These are phyloP conservation scores for Oreochromis aureus DNA, from an alignment of 2,113 vertebrate species.

Conservation along the genomic window DNA sequence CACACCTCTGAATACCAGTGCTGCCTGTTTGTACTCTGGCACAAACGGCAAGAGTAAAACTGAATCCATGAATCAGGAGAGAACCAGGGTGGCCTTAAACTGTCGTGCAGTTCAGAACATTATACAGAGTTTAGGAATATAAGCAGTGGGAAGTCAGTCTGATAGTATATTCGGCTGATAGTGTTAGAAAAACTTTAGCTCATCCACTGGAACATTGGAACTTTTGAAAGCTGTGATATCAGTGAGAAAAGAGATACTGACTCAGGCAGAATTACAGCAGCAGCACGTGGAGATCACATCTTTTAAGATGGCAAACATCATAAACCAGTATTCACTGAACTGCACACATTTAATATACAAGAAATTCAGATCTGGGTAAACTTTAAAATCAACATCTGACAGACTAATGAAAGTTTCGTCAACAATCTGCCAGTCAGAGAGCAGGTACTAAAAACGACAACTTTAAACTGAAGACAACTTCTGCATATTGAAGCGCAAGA, in stretches of 20 bases:
- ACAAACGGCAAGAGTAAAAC: neutral
- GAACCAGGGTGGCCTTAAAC: neutral
- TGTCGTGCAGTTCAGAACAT: slow-evolving; percentile 5
- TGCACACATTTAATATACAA: neutral
- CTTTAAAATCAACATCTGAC: neutral
- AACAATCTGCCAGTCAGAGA: neutral
- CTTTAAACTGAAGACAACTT: neutral
- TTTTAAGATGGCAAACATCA: neutral
- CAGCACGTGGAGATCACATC: neutral
- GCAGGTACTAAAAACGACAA: neutral
- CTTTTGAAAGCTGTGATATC: neutral
- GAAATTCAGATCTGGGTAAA: neutral
- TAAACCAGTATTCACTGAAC: neutral
- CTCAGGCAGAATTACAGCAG: neutral
- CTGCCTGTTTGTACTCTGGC: slow-evolving; percentile 3
- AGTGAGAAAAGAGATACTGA: neutral
- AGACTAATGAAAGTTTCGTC: neutral
- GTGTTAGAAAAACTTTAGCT: slow-evolving; percentile 6
- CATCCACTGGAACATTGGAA: neutral
- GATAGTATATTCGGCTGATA: neutral
- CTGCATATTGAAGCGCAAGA: neutral
- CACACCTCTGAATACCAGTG: slow-evolving; percentile 17
- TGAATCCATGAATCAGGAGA: neutral
- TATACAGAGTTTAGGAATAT: neutral
- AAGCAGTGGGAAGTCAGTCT: slow-evolving; percentile 1